Evolutionary conservation across 2,888 invertebrate genomes (phyloP).

Genomic region (Synergus laeviventris): DNA sequence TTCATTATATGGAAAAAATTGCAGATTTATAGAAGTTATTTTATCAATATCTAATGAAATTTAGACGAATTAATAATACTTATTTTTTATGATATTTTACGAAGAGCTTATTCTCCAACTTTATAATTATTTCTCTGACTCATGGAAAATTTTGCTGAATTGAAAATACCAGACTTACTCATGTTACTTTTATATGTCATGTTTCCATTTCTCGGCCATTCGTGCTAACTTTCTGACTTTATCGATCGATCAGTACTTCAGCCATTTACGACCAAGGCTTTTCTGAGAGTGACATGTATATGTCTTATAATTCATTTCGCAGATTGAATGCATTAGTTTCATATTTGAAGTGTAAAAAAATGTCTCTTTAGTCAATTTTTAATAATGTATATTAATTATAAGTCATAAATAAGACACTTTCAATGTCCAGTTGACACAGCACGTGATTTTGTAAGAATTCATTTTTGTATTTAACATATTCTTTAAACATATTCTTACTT

Average conservation of each 20-base stretch:
- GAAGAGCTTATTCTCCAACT: background rate
- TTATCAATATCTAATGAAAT: background rate
- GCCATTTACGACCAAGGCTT: background rate
- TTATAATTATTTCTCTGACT: background rate
- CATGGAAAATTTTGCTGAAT: background rate
- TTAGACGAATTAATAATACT: background rate
- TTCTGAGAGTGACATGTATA: background rate
- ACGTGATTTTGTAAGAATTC: no score
- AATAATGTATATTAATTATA: no score
- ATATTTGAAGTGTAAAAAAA: background rate
- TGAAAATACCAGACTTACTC: background rate
- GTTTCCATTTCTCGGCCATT: constrained; percentile 18
- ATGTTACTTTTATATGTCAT: background rate
- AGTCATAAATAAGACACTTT: no score
- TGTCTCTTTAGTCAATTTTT: no score
- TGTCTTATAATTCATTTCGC: background rate
- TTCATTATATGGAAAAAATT: background rate
- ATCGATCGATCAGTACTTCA: constrained; percentile 9
- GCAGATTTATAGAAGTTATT: background rate
- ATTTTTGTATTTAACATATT: no score
- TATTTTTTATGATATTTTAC: background rate
- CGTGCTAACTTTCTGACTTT: constrained; percentile 3
- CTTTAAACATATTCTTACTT: no score
- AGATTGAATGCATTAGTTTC: background rate
- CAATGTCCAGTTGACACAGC: no score